Conservation (phyloP, 2,797 vertebrate species). For the Sebastiscus albofasciatus region DNA sequence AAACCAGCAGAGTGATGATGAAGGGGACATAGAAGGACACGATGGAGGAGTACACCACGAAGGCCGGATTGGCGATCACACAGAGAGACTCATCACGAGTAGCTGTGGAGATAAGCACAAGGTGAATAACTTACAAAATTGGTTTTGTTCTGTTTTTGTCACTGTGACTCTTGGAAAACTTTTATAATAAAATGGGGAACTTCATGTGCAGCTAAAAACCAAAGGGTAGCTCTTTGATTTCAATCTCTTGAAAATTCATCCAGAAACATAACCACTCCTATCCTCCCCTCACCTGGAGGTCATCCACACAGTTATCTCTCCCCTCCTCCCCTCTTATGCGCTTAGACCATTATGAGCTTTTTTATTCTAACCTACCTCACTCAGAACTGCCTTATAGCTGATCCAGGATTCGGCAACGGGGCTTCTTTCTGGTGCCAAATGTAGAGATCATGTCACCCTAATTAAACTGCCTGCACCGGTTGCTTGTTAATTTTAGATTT, state of each 20-base stretch:
- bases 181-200: background rate
- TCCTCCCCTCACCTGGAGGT: background rate
- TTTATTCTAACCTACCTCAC: background rate
- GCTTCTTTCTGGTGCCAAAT: background rate
- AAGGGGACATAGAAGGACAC: conserved; percentile 99
- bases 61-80: conserved; percentile 96
- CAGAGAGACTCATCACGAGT: conserved; percentile 90
- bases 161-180: background rate
- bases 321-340: background rate
- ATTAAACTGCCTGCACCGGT: background rate
- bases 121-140: background rate
- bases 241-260: conserved; percentile 9
- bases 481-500: conserved; percentile 18
- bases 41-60: conserved; percentile 98
- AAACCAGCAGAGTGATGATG: conserved; percentile 98
- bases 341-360: background rate
- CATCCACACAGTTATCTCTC: background rate
- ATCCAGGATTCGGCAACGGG: background rate
- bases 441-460: conserved; percentile 8
- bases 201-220: background rate
- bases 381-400: background rate
- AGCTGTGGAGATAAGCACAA: conserved; percentile 82
- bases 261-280: background rate
- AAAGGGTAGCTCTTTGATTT: background rate
- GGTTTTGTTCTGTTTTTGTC: background rate